Evolutionary conservation across 2,113 vertebrate genomes (phyloP).

Genomic region (Epinephelus lanceolatus): DNA sequence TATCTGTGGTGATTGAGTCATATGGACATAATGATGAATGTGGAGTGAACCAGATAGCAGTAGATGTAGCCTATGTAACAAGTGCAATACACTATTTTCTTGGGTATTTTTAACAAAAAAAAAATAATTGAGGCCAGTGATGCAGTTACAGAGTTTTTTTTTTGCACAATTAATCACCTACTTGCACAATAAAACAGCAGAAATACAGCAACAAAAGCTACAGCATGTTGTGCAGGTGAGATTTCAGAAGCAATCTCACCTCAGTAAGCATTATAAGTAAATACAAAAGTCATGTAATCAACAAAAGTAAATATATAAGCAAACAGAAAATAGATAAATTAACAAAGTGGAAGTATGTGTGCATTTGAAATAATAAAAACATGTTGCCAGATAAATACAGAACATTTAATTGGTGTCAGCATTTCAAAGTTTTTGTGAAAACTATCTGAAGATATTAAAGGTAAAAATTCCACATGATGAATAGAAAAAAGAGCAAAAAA

Average conservation of each 20-base stretch:
- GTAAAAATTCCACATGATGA: neutral
- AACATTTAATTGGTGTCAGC: neutral
- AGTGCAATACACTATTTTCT: neutral
- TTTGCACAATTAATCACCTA: too few relatives aligned
- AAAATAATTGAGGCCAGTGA: neutral
- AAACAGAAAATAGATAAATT: too few relatives aligned
- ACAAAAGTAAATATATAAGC: too few relatives aligned
- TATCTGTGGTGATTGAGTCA: conserved; percentile 4
- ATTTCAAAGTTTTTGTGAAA: neutral
- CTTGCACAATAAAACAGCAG: too few relatives aligned
- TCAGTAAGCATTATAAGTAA: too few relatives aligned
- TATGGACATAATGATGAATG: neutral
- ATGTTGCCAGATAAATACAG: neutral
- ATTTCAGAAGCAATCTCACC: too few relatives aligned
- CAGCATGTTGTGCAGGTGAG: too few relatives aligned
- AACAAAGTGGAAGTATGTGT: too few relatives aligned
- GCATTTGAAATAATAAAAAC: too few relatives aligned
- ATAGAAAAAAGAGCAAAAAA: neutral
- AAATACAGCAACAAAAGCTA: too few relatives aligned
- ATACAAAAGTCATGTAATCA: too few relatives aligned
- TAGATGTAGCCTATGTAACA: conserved; percentile 14
- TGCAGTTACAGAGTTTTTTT: neutral
- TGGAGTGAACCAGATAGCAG: neutral
- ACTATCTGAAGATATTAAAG: neutral
- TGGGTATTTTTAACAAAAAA: neutral